These are phyloP conservation scores for Coryphaenoides rupestris DNA, from an alignment of 2,113 vertebrate genomes.

Conservation along the genomic window DNA sequence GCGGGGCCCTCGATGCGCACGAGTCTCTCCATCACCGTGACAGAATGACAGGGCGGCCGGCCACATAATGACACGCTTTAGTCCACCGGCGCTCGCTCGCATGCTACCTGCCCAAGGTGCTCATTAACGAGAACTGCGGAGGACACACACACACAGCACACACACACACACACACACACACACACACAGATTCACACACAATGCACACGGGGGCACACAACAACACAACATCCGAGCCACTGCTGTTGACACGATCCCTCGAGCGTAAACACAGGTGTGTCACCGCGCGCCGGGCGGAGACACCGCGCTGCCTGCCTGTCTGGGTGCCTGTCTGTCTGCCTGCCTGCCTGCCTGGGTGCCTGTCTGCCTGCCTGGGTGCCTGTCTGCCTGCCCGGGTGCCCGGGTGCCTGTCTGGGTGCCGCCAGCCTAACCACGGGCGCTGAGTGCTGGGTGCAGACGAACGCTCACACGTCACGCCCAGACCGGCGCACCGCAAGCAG, in stretches of 20 bases:
- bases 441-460: not conserved
- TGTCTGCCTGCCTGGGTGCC: too few species aligned
- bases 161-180: slow-evolving; percentile 6
- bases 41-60: not conserved
- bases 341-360: too few species aligned
- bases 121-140: slow-evolving; percentile 32
- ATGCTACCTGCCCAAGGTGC: not conserved
- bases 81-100: not conserved
- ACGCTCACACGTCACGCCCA: too few species aligned
- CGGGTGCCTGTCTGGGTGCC: slow-evolving; percentile 27
- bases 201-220: not conserved
- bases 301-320: too few species aligned
- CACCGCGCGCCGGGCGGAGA: slow-evolving; percentile 31
- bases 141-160: slow-evolving; percentile 18
- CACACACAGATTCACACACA: not conserved
- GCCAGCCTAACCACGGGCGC: slow-evolving; percentile 23
- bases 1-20: not conserved
- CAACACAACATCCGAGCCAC: slow-evolving; percentile 1
- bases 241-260: slow-evolving; percentile 37
- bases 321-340: too few species aligned
- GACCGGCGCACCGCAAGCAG: slow-evolving; percentile 2
- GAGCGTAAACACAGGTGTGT: slow-evolving; percentile 65
- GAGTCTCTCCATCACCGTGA: not conserved
- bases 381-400: too few species aligned
- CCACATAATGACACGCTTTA: not conserved